A percentile compares a stretch with the other conserved stretches of the same genome.
These are phyloP conservation scores for Calameuta filiformis DNA, from an alignment of 2,888 invertebrate species.

Conservation along the genomic window DNA sequence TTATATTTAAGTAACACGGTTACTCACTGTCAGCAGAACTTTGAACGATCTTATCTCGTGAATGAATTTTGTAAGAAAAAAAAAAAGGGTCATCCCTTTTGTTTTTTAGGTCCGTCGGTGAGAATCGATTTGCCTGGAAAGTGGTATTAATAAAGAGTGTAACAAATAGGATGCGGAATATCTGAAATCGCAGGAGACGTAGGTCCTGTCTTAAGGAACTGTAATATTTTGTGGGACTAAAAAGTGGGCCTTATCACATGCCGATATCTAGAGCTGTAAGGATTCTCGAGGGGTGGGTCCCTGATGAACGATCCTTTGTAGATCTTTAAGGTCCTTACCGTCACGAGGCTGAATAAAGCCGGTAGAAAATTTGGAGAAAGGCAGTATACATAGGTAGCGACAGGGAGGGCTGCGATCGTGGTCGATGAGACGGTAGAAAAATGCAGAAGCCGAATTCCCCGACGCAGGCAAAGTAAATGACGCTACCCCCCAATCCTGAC, in stretches of 20 bases:
- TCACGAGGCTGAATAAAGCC: background rate
- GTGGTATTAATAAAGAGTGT: constrained; percentile 48
- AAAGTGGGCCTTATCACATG: background rate
- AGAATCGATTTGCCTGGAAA: background rate
- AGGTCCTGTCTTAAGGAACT: background rate
- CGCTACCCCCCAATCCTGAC: constrained; percentile 21
- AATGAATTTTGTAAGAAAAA: background rate
- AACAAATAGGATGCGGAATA: constrained; percentile 45
- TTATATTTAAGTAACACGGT: background rate
- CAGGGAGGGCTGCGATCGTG: constrained; percentile 16
- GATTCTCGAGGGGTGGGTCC: constrained; percentile 27
- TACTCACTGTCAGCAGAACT: background rate
- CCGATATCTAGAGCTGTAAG: constrained; percentile 44
- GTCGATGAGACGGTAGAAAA: constrained; percentile 14
- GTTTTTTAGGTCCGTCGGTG: background rate
- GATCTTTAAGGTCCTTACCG: background rate
- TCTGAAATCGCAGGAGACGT: constrained; percentile 33
- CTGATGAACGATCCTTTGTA: background rate
- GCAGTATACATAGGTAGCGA: constrained; percentile 20
- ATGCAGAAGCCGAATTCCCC: constrained; percentile 19
- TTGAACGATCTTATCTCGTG: background rate
- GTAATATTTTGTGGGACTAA: background rate
- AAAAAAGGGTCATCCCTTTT: background rate
- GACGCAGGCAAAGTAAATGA: constrained; percentile 16
- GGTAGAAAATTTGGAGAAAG: background rate